These are phyloP conservation scores for Heliconius cydno DNA, from an alignment of 2,888 invertebrate genomes.

Conservation along the genomic window DNA sequence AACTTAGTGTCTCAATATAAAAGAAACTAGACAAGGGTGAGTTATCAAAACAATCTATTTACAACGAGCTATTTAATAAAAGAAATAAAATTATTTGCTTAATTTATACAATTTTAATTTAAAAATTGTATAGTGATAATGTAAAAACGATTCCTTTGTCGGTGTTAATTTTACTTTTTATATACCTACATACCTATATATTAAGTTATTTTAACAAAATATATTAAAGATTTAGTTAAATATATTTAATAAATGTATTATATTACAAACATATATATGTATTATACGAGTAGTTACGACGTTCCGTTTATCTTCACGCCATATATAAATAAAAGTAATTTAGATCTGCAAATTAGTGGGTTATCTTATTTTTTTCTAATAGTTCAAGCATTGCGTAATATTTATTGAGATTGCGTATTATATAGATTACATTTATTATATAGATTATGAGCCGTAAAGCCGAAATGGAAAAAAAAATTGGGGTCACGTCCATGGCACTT, in stretches of 20 bases:
- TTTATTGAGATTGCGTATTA: conserved; percentile 19
- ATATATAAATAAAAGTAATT: conserved; percentile 17
- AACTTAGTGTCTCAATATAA: conserved; percentile 7
- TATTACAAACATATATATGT: not conserved
- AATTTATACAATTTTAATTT: not conserved
- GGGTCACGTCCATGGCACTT: conserved; percentile 59
- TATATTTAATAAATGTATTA: not conserved
- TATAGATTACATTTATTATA: conserved; percentile 2
- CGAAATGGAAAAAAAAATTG: conserved; percentile 47
- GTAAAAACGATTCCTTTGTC: conserved; percentile 3
- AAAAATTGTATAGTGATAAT: not conserved
- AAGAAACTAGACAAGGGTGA: not conserved
- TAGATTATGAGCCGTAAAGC: conserved; percentile 43
- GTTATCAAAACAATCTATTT: not conserved
- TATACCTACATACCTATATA: not conserved
- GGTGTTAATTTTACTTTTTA: not conserved
- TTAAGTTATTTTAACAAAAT: not conserved
- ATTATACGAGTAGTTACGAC: not conserved
- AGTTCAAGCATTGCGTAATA: conserved; percentile 39
- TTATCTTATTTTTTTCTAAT: conserved; percentile 39
- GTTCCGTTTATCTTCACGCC: not conserved
- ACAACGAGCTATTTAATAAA: not conserved
- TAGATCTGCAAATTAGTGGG: conserved; percentile 26
- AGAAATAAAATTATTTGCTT: not conserved
- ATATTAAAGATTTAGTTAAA: not conserved